Evolutionary conservation across 2,797 vertebrate genomes (phyloP).

Genomic region (Manis javanica): DNA sequence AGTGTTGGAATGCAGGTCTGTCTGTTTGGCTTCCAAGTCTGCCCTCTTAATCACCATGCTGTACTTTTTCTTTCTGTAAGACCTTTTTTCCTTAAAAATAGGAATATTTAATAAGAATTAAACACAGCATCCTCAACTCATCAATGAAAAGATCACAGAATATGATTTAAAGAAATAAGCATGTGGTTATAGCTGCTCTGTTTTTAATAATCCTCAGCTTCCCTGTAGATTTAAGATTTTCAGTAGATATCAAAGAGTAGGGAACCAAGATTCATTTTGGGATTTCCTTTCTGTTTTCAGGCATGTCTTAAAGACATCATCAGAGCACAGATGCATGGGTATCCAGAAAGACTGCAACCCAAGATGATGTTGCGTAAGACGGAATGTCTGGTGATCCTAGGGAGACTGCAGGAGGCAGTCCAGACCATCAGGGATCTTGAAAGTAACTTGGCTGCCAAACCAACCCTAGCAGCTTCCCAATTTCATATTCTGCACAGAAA

Average conservation of each 20-base stretch:
- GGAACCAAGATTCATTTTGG: conserved; percentile 15
- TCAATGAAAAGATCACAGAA: neutral
- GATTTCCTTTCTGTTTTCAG: conserved; percentile 84
- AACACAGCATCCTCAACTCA: neutral
- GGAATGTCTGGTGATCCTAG: conserved; percentile 89
- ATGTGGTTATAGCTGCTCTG: neutral
- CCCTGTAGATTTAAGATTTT: conserved; percentile 25
- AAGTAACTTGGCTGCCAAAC: conserved; percentile 44
- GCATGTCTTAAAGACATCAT: conserved; percentile 92
- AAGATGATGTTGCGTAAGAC: conserved; percentile 91
- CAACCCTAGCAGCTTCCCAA: neutral
- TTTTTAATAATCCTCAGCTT: conserved; percentile 39
- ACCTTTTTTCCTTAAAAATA: neutral
- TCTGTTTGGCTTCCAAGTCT: neutral
- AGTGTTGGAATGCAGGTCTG: neutral
- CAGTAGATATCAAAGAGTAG: neutral
- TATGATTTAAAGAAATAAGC: conserved; percentile 38
- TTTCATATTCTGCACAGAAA: conserved; percentile 73
- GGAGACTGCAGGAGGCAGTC: conserved; percentile 77
- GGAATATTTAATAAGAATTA: conserved; percentile 34
- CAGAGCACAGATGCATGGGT: conserved; percentile 89
- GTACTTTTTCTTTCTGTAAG: neutral
- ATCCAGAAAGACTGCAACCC: conserved; percentile 90
- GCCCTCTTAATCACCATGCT: neutral
- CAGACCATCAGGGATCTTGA: conserved; percentile 68